Conservation (phyloP, 1,140 invertebrate species). For the Orchesella cincta region DNA sequence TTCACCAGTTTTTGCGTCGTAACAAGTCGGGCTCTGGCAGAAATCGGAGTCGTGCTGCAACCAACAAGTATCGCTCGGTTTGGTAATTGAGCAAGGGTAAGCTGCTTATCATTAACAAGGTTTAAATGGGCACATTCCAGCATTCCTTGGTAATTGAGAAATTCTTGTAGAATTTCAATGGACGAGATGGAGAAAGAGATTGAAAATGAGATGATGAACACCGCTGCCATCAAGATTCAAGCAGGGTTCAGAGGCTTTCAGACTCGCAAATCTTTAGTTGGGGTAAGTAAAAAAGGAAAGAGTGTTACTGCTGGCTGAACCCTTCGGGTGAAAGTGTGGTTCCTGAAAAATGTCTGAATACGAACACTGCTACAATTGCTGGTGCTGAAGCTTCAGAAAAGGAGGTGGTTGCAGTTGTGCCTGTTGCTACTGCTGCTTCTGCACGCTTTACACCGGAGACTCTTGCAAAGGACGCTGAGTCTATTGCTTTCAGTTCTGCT, state of each 20-base stretch:
- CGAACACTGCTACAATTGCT: not conserved
- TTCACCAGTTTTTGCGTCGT: not conserved
- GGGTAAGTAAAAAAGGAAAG: constrained; percentile 26
- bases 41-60: not conserved
- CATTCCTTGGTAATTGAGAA: too few species aligned
- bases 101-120: constrained; percentile 15
- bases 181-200: constrained; percentile 41
- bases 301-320: too few species aligned
- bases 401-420: not conserved
- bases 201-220: constrained; percentile 50
- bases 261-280: constrained; percentile 50
- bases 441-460: not conserved
- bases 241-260: constrained; percentile 64
- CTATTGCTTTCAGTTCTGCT: constrained; percentile 3
- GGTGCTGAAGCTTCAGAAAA: not conserved
- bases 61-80: constrained; percentile 37
- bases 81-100: constrained; percentile 37
- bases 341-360: too few species aligned
- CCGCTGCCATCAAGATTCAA: constrained; percentile 65
- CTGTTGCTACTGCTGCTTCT: constrained; percentile 13
- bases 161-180: constrained; percentile 31
- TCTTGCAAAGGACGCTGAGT: not conserved
- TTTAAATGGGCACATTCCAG: not conserved
- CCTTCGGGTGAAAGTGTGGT: too few species aligned
- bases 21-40: not conserved